Evolutionary conservation across 1,140 invertebrate species (phyloP).

Genomic region (Anastrepha ludens): DNA sequence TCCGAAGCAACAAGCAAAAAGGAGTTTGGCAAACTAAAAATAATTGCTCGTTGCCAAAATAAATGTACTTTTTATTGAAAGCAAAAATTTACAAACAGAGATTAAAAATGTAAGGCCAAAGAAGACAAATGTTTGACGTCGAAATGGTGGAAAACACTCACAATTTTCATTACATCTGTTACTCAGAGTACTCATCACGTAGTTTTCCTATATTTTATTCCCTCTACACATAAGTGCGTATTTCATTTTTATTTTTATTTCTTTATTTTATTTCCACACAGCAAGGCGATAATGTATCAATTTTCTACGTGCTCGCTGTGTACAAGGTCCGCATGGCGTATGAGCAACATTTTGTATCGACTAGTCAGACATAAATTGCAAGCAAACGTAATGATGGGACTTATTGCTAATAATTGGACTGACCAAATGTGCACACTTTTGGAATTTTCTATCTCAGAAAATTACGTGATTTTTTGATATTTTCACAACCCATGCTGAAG

Average conservation of each 20-base stretch:
- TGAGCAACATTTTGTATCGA: constrained; percentile 15
- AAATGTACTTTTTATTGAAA: neutral
- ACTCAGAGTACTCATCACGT: neutral
- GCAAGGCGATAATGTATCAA: neutral
- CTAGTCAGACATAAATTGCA: neutral
- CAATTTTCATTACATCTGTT: neutral
- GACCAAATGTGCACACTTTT: neutral
- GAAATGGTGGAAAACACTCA: neutral
- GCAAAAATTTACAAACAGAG: neutral
- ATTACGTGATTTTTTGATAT: constrained; percentile 12
- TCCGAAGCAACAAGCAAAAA: neutral
- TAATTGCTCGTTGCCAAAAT: neutral
- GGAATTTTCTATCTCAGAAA: neutral
- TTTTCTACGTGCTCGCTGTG: constrained; percentile 18
- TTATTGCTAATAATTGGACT: neutral
- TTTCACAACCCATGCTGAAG: too few species aligned
- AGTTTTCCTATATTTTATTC: neutral
- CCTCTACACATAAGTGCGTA: neutral
- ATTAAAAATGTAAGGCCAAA: neutral
- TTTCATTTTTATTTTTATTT: neutral
- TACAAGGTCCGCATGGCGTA: neutral
- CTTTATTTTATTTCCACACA: neutral
- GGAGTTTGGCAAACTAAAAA: neutral
- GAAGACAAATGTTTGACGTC: neutral
- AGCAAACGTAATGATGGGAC: neutral